phyloP scores from a whole-genome alignment of 2,888 invertebrate genomes.

The Drosophila monieri region DNA sequence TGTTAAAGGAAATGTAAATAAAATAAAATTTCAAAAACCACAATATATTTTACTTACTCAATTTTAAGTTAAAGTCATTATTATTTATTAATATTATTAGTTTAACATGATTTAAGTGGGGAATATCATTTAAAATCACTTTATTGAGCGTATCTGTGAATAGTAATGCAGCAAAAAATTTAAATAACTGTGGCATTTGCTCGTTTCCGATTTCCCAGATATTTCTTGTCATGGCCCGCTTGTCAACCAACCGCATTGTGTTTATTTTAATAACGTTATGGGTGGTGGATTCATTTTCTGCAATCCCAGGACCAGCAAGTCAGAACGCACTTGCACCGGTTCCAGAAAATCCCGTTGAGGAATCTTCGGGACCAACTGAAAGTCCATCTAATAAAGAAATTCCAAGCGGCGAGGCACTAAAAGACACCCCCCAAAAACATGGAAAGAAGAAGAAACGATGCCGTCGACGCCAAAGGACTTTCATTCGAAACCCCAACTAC shows the following conservation, averaged over 20 bases:
- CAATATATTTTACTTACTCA: background rate
- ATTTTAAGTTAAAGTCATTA: no score
- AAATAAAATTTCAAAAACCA: background rate
- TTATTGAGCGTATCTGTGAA: background rate
- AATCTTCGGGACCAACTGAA: background rate
- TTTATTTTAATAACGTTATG: background rate
- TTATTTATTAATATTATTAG: no score
- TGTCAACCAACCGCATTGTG: background rate
- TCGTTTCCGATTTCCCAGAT: background rate
- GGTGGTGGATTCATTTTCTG: background rate
- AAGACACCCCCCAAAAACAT: background rate
- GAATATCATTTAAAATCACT: background rate
- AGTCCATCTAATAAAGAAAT: background rate
- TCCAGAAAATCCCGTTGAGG: background rate
- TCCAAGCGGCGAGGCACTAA: background rate
- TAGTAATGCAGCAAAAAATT: background rate
- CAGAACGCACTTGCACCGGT: background rate
- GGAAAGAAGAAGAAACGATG: background rate
- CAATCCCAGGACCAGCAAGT: background rate
- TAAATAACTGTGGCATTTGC: background rate
- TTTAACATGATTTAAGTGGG: no score
- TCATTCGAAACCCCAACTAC: conserved; percentile 50
- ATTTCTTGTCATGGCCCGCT: background rate
- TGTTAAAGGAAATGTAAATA: background rate
- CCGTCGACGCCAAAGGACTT: conserved; percentile 17